Evolutionary conservation across 2,113 vertebrate species (phyloP).

Genomic region (Brienomyrus longianalis): DNA sequence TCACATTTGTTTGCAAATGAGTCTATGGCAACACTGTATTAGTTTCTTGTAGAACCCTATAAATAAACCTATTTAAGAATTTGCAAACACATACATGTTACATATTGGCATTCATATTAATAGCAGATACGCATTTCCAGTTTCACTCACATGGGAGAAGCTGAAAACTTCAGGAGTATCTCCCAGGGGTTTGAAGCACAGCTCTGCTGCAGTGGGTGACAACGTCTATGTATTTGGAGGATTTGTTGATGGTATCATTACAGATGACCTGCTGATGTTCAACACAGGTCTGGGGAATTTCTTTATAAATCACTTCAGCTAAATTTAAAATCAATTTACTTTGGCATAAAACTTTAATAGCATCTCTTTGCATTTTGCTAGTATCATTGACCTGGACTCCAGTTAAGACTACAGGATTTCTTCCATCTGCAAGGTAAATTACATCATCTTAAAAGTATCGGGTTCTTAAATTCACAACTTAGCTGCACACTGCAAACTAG

Average conservation of each 20-base stretch:
- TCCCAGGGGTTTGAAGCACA: constrained; percentile 44
- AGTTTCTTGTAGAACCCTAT: not conserved
- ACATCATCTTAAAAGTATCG: not conserved
- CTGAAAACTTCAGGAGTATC: constrained; percentile 40
- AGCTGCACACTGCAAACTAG: not conserved
- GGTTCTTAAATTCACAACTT: not conserved
- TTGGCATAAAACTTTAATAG: not conserved
- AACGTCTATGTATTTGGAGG: constrained; percentile 57
- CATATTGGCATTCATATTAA: not conserved
- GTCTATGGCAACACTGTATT: not conserved
- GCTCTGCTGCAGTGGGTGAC: constrained; percentile 47
- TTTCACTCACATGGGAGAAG: constrained; percentile 53
- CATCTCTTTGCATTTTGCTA: constrained; percentile 35
- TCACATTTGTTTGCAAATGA: not conserved
- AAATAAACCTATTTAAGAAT: not conserved
- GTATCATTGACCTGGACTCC: constrained; percentile 60
- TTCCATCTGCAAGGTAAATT: constrained; percentile 55
- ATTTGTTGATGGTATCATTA: constrained; percentile 32
- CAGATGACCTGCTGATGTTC: constrained; percentile 55
- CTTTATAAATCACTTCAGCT: not conserved
- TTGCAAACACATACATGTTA: not conserved
- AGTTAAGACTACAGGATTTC: constrained; percentile 52
- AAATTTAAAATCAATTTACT: not conserved
- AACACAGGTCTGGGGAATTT: constrained; percentile 51
- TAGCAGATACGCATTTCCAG: constrained; percentile 27